A percentile compares a stretch with the other conserved stretches of the same genome.
Evolutionary conservation across 2,797 vertebrate species (phyloP).

Genomic region (Myotis planiceps): DNA sequence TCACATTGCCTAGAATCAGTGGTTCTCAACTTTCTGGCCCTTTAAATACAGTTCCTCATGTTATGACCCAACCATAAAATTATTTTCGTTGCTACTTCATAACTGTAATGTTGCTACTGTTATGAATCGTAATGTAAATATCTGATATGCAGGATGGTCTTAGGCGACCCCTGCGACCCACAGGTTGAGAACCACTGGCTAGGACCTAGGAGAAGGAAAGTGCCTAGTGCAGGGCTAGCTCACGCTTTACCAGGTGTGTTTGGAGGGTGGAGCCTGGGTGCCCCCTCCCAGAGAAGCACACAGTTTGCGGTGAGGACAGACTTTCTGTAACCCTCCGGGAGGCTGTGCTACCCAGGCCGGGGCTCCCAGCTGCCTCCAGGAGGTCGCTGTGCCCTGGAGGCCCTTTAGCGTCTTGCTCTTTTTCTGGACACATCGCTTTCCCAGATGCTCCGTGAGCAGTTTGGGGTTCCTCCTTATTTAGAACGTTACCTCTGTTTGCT

Average conservation of each 20-base stretch:
- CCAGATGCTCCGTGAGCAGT: not conserved
- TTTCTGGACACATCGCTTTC: not conserved
- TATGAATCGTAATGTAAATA: no score
- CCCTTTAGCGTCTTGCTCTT: fast-evolving
- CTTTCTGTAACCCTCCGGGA: fast-evolving
- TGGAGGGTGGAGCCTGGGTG: fast-evolving
- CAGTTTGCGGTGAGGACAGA: not conserved
- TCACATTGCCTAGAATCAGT: not conserved
- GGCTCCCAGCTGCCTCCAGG: not conserved
- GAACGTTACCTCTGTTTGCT: not conserved
- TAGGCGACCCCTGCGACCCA: no score
- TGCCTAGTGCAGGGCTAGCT: fast-evolving
- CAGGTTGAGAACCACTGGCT: no score
- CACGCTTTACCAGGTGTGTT: not conserved
- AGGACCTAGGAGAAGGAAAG: not conserved
- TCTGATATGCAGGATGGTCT: no score
- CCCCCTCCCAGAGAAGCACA: fast-evolving
- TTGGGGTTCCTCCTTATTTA: not conserved
- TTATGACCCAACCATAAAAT: no score
- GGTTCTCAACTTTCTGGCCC: no score
- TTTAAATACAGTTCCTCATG: no score
- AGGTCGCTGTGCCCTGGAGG: fast-evolving
- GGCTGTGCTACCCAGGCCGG: not conserved
- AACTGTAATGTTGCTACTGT: no score
- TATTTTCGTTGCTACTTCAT: no score